A percentile compares a stretch with the other conserved stretches of the same genome.
Evolutionary conservation across 1,140 invertebrate species (phyloP).

Genomic region (Drosophila suzukii): DNA sequence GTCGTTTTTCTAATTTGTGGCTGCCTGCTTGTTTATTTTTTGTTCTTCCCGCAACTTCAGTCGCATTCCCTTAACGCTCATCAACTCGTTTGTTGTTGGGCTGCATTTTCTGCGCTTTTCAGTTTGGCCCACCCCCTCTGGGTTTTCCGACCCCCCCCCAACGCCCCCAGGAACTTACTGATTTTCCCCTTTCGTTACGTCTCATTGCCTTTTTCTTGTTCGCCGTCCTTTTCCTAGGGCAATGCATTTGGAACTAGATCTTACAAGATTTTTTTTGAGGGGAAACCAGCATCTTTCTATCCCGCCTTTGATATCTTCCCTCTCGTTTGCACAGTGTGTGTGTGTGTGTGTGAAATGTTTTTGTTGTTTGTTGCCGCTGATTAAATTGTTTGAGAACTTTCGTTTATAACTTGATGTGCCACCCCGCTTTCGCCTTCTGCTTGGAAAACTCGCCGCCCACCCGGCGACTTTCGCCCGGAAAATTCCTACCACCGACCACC

Average conservation of each 20-base stretch:
- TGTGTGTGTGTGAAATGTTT: slow-evolving; percentile 47
- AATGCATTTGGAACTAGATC: slow-evolving; percentile 65
- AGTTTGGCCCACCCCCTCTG: slow-evolving; percentile 25
- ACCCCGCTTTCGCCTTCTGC: slow-evolving; percentile 22
- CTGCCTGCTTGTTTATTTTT: slow-evolving; percentile 1
- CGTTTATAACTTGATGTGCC: slow-evolving; percentile 72
- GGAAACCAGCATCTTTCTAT: slow-evolving; percentile 41
- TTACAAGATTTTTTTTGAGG: slow-evolving; percentile 61
- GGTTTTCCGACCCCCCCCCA: background rate
- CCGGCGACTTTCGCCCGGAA: slow-evolving; percentile 26
- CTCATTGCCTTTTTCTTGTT: slow-evolving; percentile 44
- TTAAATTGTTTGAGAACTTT: slow-evolving; percentile 77
- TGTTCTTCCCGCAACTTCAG: slow-evolving; percentile 22
- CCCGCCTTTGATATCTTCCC: slow-evolving; percentile 2
- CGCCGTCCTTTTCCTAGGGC: slow-evolving; percentile 21
- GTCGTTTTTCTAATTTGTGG: background rate
- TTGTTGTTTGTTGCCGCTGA: slow-evolving; percentile 65
- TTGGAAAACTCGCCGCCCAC: slow-evolving; percentile 25
- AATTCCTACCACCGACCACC: slow-evolving; percentile 9
- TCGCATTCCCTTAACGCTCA: slow-evolving; percentile 56
- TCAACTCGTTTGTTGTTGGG: slow-evolving; percentile 49
- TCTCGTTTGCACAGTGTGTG: background rate
- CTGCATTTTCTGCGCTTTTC: slow-evolving; percentile 62
- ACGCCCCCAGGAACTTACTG: background rate
- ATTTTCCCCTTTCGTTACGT: slow-evolving; percentile 34